A percentile compares a stretch with the other conserved stretches of the same genome.
Conservation (phyloP, 2,113 vertebrate genomes). For the Guaruba guarouba region DNA sequence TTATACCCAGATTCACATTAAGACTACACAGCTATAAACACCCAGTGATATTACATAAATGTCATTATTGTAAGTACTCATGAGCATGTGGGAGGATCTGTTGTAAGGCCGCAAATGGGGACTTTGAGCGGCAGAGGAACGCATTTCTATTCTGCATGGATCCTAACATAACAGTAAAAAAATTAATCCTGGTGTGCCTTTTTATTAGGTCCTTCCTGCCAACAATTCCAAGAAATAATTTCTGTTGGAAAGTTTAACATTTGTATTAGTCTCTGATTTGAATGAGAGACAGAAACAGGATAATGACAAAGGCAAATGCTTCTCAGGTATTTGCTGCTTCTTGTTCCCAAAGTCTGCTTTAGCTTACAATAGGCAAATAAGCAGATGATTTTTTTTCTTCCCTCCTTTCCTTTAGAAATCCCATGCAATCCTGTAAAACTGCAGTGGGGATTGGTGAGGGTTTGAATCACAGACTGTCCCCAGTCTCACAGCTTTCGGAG, state of each 20-base stretch:
- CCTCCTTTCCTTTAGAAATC: background rate
- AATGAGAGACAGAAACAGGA: background rate
- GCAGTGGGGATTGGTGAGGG: background rate
- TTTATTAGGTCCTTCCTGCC: background rate
- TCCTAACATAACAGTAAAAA: background rate
- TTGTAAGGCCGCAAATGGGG: constrained; percentile 10
- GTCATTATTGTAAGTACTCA: constrained; percentile 16
- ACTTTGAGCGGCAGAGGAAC: background rate
- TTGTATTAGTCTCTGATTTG: background rate
- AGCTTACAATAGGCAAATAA: background rate
- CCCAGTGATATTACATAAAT: background rate
- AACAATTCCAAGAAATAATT: background rate
- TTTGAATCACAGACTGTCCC: background rate
- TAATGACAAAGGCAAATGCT: background rate
- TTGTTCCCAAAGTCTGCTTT: background rate
- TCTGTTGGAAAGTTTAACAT: background rate
- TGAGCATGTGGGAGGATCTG: constrained; percentile 4
- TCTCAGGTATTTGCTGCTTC: background rate
- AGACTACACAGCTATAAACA: constrained; percentile 25
- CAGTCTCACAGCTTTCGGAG: background rate
- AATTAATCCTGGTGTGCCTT: background rate
- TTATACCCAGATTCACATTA: constrained; percentile 6
- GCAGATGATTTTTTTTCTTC: background rate
- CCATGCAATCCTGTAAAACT: background rate
- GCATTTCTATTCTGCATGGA: background rate